These are phyloP conservation scores for Pardosa pseudoannulata DNA, from an alignment of 2,888 invertebrate genomes.

Conservation along the genomic window DNA sequence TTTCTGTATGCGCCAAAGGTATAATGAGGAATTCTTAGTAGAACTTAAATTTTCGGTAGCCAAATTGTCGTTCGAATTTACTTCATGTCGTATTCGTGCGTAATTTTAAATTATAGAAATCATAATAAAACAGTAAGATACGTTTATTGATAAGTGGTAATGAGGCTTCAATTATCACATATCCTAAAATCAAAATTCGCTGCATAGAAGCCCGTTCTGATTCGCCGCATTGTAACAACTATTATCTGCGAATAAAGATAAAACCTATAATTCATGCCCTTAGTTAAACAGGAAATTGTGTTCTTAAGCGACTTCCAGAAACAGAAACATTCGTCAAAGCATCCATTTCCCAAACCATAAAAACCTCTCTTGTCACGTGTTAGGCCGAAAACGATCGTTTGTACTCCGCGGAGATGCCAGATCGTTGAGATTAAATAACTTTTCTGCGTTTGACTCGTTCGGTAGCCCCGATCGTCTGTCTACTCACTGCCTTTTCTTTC, in stretches of 20 bases:
- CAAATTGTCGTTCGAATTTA: too few relatives aligned
- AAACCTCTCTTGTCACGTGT: not conserved
- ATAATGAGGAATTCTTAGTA: too few relatives aligned
- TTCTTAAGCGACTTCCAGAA: not conserved
- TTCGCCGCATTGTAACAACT: not conserved
- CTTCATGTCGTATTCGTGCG: too few relatives aligned
- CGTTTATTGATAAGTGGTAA: too few relatives aligned
- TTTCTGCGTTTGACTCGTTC: slow-evolving; percentile 5
- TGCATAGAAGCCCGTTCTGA: not conserved
- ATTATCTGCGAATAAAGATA: slow-evolving; percentile 7
- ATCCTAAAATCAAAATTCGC: too few relatives aligned
- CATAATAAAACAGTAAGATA: too few relatives aligned
- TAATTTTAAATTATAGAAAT: too few relatives aligned
- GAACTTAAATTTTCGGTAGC: too few relatives aligned
- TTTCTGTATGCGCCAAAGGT: too few relatives aligned
- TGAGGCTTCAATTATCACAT: too few relatives aligned
- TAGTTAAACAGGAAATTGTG: not conserved
- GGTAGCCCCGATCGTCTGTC: not conserved
- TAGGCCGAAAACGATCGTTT: slow-evolving; percentile 9
- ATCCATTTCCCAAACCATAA: not conserved
- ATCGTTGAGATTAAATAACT: slow-evolving; percentile 12
- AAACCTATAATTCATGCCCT: not conserved
- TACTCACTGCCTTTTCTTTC: not conserved
- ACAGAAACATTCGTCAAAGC: not conserved
- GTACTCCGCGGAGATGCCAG: slow-evolving; percentile 1